Base-by-base conservation (phyloP, 2,113 vertebrate genomes). In the Cygnus atratus region DNA sequence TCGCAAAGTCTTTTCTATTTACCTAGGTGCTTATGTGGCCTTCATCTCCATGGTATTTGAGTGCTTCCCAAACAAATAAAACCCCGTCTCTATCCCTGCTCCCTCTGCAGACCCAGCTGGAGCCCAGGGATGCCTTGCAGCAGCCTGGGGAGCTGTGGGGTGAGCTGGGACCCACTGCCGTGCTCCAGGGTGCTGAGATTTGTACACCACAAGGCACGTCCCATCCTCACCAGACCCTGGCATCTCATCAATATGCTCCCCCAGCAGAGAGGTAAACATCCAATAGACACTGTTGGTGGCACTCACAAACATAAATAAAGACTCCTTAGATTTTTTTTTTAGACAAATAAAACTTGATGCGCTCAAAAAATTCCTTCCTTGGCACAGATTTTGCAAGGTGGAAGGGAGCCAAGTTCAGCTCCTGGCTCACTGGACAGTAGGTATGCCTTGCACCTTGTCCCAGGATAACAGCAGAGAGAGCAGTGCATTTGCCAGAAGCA, bases 21-120 rank as follows among this genome's bases (percentile, higher is more conserved):
- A 95, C 88, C 95, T 96, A 96, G 86, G 95, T 95, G 90, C 92
- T 95, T 87, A 37, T 70, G 70, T 2, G 8, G 74, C 93, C 95
- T 93, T 93, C 66, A 93, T 96, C 90, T 95, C 95, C 92, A 93
- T 84, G 74, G 93, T 73, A 73, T 89, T 82, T 93, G 88, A 97
- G 92, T 92, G 88, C 79, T 96, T 94, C 92, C 76, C 93, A 97
- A 97, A 94, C 88, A 96, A 97, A 94, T 75, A 96, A 73, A 96
- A 35, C 84, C 28, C 85, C 35, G 24, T 67, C 39, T 92, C 76
- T 93, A 43, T 24, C 62, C 54, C 43, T 86, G n/a, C 61, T 94
- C 50, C 76, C 83, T 90, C 73, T 88, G 88, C 70, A 95, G 88
- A 75, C 11, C 29, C 80, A 94, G 90, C 61, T 91, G 70, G 86